A percentile compares a stretch with the other conserved stretches of the same genome.
Conservation (phyloP, 2,888 invertebrate species). For the Drosophila maculinotata region DNA sequence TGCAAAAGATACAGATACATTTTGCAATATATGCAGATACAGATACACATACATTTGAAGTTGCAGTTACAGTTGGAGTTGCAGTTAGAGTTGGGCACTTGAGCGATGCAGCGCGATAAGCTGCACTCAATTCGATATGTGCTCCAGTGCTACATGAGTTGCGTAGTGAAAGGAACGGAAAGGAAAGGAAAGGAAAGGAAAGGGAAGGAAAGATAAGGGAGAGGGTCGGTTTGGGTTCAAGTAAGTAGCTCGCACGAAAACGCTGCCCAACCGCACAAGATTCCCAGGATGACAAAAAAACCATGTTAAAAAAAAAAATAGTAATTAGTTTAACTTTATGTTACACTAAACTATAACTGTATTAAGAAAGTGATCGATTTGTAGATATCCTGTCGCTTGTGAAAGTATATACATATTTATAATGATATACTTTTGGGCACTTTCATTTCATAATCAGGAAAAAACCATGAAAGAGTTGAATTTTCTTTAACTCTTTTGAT, state of each 20-base stretch:
- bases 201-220: neutral
- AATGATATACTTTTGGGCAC: no score
- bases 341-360: no score
- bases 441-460: no score
- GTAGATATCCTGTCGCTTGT: no score
- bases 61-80: conserved; percentile 16
- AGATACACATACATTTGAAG: conserved; percentile 24
- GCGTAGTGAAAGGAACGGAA: no score
- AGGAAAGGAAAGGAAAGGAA: no score
- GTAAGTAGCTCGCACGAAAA: neutral
- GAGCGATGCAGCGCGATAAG: conserved; percentile 20
- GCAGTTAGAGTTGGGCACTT: conserved; percentile 4
- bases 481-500: no score
- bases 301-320: neutral
- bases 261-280: conserved; percentile 2
- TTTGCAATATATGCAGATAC: neutral
- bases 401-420: no score
- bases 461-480: no score
- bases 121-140: conserved; percentile 19
- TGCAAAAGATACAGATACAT: conserved; percentile 23
- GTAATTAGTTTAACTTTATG: neutral
- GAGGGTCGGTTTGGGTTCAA: neutral
- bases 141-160: no score
- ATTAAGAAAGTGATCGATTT: no score
- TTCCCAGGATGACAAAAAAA: conserved; percentile 2